A percentile compares a stretch with the other conserved stretches of the same genome.
Conservation (phyloP, 2,888 invertebrate genomes). For the Agonopterix heracliana region DNA sequence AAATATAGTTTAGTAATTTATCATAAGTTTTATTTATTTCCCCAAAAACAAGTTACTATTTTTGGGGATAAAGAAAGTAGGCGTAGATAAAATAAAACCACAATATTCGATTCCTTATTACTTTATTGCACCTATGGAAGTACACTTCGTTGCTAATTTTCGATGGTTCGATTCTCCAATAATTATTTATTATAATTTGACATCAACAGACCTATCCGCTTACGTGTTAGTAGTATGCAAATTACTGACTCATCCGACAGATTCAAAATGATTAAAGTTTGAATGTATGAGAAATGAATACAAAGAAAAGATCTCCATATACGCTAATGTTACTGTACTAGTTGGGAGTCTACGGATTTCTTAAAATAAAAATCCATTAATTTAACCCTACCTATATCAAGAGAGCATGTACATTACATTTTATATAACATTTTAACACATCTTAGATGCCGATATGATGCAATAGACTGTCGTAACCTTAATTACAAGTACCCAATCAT, state of each 20-base stretch:
- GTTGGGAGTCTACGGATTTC: conserved; percentile 2
- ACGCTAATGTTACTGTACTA: no score
- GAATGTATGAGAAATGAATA: no score
- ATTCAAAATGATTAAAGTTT: conserved; percentile 11
- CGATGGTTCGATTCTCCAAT: conserved; percentile 31
- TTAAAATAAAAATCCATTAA: conserved; percentile 1
- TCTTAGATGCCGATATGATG: conserved; percentile 35
- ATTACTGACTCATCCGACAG: conserved; percentile 15
- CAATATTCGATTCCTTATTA: conserved; percentile 38
- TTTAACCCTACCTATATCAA: conserved; percentile 12
- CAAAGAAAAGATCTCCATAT: no score
- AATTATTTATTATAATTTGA: conserved; percentile 15
- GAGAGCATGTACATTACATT: conserved; percentile 28
- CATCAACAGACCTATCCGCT: background rate
- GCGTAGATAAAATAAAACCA: conserved; percentile 26
- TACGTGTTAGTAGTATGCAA: conserved; percentile 13
- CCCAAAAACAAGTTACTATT: background rate
- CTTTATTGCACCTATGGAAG: conserved; percentile 74
- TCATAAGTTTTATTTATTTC: background rate
- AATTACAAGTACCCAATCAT: conserved; percentile 44
- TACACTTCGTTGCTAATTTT: conserved; percentile 68
- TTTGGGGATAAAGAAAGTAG: background rate
- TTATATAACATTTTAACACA: conserved; percentile 27
- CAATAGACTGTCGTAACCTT: conserved; percentile 23
- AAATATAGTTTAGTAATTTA: background rate